Evolutionary conservation across 2,888 invertebrate genomes (phyloP), one percentile per base, ranked within the genome.

Genomic region (Pyrochroa serraticornis): DNA sequence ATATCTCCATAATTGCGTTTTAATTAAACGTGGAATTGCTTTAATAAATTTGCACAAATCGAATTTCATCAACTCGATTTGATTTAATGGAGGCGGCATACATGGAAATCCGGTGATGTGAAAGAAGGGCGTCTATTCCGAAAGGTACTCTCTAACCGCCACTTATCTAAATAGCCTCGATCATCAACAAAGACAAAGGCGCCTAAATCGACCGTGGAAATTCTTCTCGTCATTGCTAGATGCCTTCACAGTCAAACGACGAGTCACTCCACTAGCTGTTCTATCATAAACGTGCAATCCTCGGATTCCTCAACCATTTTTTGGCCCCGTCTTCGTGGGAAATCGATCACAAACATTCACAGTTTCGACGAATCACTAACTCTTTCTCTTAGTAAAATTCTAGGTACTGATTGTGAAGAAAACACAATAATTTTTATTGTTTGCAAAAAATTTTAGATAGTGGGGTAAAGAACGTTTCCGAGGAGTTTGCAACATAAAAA

Each of bases 151-250:
- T 61, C 61, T 58, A 55, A 62, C 60, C 58, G 59, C 58, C 64
- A 62, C 67, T 68, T 71, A 69, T 65, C 67, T 69, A 68, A 70
- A 68, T 66, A 67, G 64, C 60, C 54, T 57, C 53, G 67, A 65
- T 64, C 65, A 63, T 67, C 62, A 62, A 46, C 57, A 54, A 61
- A 64, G 64, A 66, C 66, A 66, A 69, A 69, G 66, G 55, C 52
- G 42, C 60, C 58, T 58, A 67, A 65, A 66, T 65, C 64, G 65
- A 63, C 66, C 63, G 59, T 64, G 61, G 5, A 22, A 67, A 66
- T 56, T 56, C 56, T 39, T 49, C 39, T 49, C 48, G 56, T 56
- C 56, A 55, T 55, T 56, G 56, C 22, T 22, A 5, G 22, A 22
- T 22, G 22, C 49, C 39, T 22, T 10, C 34, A 42, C 39, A 39